These are phyloP conservation scores for Penaeus monodon DNA, from an alignment of 2,888 invertebrate species.

Conservation along the genomic window DNA sequence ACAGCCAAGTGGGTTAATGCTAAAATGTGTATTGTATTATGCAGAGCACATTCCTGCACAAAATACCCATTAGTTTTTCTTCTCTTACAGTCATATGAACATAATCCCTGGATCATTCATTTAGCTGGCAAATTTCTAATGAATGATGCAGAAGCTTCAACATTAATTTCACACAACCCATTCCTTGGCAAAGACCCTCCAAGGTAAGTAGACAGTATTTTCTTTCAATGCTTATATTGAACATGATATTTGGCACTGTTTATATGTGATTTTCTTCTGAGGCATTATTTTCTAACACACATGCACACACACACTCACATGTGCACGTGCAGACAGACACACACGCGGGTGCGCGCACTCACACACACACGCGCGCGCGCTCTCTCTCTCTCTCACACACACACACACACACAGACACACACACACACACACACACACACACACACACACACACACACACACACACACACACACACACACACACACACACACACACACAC, in stretches of 20 bases:
- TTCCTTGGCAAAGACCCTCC: constrained; percentile 69
- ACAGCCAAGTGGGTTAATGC: no score
- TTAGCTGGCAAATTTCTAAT: constrained; percentile 69
- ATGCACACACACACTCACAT: background rate
- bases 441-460: no score
- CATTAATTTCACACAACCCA: constrained; percentile 70
- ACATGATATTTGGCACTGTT: background rate
- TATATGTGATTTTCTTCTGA: background rate
- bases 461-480: no score
- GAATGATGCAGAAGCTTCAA: constrained; percentile 68
- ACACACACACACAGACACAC: background rate
- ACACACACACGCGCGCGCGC: no score
- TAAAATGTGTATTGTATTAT: no score
- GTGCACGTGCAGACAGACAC: background rate
- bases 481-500: no score
- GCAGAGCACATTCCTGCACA: no score
- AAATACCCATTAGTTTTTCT: background rate
- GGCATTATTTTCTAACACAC: background rate
- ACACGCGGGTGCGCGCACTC: background rate
- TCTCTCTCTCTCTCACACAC: background rate
- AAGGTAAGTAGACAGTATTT: constrained; percentile 66
- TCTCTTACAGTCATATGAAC: constrained; percentile 68
- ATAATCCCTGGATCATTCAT: constrained; percentile 70
- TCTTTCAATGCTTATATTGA: no score
- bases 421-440: background rate